Conservation (phyloP, 2,113 vertebrate species). For the Lophochroa leadbeateri region DNA sequence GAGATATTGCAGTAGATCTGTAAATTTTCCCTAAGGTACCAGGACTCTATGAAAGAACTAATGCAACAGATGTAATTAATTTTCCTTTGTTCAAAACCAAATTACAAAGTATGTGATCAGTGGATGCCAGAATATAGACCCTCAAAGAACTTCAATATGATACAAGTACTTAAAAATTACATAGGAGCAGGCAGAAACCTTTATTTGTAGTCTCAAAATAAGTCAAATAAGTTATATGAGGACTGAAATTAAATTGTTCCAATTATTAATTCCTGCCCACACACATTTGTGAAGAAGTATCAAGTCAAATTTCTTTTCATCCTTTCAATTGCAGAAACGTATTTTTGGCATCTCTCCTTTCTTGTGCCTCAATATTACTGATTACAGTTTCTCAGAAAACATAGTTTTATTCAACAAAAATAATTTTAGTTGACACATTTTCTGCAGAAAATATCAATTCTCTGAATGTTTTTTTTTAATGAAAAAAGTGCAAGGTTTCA, state of each 20-base stretch:
- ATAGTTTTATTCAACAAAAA: not conserved
- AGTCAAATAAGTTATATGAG: not conserved
- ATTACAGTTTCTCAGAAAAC: not conserved
- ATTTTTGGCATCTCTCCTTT: not conserved
- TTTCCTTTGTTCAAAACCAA: conserved; percentile 28
- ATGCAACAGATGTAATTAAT: conserved; percentile 18
- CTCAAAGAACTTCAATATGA: not conserved
- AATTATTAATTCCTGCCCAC: not conserved
- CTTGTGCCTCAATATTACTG: not conserved
- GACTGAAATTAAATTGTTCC: not conserved
- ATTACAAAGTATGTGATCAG: not conserved
- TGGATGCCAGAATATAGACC: not conserved
- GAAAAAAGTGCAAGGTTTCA: not conserved
- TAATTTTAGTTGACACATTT: not conserved
- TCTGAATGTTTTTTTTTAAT: not conserved
- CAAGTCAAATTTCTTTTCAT: not conserved
- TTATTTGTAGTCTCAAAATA: not conserved
- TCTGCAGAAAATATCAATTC: not conserved
- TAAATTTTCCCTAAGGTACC: not conserved
- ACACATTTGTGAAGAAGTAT: not conserved
- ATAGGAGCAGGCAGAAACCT: not conserved
- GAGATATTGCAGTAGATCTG: not conserved
- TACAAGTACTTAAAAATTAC: not conserved
- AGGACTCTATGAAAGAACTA: not conserved
- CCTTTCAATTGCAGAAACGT: not conserved